Percentiles rank a stretch among this genome's conserved stretches.
phyloP scores from a whole-genome alignment of 1,140 invertebrate species.

The Sycophaga agraensis region DNA sequence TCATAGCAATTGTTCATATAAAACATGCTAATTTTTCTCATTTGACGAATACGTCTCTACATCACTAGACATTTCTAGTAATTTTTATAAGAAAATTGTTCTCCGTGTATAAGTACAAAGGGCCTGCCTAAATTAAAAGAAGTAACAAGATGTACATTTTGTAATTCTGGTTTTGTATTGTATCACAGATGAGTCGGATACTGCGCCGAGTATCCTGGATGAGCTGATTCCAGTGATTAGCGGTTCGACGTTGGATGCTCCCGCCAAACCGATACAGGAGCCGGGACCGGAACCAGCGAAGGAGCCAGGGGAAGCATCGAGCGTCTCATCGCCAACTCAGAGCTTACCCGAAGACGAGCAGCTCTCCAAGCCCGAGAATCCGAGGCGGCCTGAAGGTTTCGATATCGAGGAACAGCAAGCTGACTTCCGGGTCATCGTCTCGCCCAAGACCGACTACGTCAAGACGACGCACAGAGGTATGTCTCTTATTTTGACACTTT shows the following conservation, averaged over 20 bases:
- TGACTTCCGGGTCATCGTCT: slow-evolving; percentile 30
- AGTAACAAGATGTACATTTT: too few species aligned
- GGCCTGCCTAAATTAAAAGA: too few species aligned
- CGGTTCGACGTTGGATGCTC: slow-evolving; percentile 1
- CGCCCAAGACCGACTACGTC: slow-evolving; percentile 41
- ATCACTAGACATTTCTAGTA: too few species aligned
- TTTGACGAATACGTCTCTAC: too few species aligned
- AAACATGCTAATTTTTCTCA: too few species aligned
- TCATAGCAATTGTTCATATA: too few species aligned
- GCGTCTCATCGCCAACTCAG: not conserved
- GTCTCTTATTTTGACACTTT: not conserved
- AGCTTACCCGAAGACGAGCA: slow-evolving; percentile 25
- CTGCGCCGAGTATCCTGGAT: not conserved
- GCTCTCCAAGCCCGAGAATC: slow-evolving; percentile 12
- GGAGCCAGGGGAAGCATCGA: too few species aligned
- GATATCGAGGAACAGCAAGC: slow-evolving; percentile 15
- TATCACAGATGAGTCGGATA: slow-evolving; percentile 4
- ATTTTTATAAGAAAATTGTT: too few species aligned
- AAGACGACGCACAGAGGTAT: slow-evolving; percentile 44
- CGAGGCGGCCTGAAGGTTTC: not conserved
- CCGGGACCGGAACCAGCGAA: not conserved
- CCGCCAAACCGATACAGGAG: slow-evolving; percentile 17
- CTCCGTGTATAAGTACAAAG: too few species aligned
- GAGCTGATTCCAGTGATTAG: not conserved
- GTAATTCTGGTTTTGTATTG: too few species aligned